Evolutionary conservation across 2,888 invertebrate genomes (phyloP).

Genomic region (Silvanus unidentatus): DNA sequence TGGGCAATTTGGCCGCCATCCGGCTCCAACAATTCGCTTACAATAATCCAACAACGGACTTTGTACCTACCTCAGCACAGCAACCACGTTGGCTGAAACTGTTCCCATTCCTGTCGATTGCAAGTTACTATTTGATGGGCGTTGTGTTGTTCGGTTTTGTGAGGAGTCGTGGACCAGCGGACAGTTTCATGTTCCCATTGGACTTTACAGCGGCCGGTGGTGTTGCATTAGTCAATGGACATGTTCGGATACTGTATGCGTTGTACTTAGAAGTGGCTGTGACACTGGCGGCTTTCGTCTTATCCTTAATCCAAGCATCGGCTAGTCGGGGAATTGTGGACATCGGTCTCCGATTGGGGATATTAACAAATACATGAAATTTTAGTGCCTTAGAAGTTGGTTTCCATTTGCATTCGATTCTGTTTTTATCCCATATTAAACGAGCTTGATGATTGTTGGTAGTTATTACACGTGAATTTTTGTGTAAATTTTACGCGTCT

Average conservation of each 20-base stretch:
- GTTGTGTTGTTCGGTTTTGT: conserved; percentile 56
- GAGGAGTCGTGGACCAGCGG: conserved; percentile 48
- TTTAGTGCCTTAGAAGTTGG: conserved; percentile 2
- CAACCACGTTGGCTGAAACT: conserved; percentile 40
- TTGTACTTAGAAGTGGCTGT: conserved; percentile 65
- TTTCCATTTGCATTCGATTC: neutral
- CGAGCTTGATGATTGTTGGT: too few species aligned
- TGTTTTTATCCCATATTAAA: too few species aligned
- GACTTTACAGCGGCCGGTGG: conserved; percentile 68
- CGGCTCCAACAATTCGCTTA: conserved; percentile 46
- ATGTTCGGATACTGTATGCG: conserved; percentile 58
- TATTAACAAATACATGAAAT: conserved; percentile 49
- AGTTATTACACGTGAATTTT: too few species aligned
- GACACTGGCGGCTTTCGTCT: conserved; percentile 54
- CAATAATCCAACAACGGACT: conserved; percentile 28
- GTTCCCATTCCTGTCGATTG: conserved; percentile 45
- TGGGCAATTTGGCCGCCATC: conserved; percentile 50
- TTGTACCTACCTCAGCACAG: conserved; percentile 27
- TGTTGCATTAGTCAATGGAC: conserved; percentile 54
- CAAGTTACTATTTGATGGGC: conserved; percentile 56
- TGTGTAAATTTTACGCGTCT: too few species aligned
- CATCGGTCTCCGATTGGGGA: conserved; percentile 51
- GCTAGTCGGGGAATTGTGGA: conserved; percentile 53
- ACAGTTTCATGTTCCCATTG: conserved; percentile 59
- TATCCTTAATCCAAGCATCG: conserved; percentile 55